Conservation (phyloP, 2,113 vertebrate species). For the Ptychochromis oligacanthus region DNA sequence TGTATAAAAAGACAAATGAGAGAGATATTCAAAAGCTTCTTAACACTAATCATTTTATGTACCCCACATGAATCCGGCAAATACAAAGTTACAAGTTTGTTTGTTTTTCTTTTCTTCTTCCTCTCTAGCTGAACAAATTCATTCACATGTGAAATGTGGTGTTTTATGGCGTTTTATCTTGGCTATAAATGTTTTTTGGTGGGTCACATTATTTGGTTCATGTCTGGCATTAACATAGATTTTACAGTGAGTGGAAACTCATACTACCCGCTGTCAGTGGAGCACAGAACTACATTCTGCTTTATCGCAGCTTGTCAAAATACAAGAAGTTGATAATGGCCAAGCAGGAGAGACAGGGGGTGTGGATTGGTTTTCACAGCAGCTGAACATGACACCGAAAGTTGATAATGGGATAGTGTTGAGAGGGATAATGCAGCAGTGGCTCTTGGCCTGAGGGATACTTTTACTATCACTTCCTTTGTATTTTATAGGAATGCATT, state of each 20-base stretch:
- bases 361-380: constrained; percentile 71
- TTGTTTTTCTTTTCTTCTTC: neutral
- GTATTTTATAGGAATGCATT: neutral
- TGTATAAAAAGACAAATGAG: neutral
- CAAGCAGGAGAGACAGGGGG: constrained; percentile 23
- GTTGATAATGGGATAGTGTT: constrained; percentile 55
- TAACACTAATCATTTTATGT: neutral
- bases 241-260: constrained; percentile 17
- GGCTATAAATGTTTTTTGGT: constrained; percentile 14
- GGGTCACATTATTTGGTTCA: constrained; percentile 12
- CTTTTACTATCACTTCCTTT: neutral
- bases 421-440: constrained; percentile 1
- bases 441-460: neutral
- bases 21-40: neutral
- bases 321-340: constrained; percentile 55
- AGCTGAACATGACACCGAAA: constrained; percentile 42
- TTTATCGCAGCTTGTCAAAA: constrained; percentile 59
- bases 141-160: neutral
- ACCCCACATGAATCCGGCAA: neutral
- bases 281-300: constrained; percentile 15
- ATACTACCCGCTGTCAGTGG: constrained; percentile 12
- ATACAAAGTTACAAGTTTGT: neutral
- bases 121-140: neutral
- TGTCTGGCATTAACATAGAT: constrained; percentile 28
- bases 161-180: neutral